Percentiles rank a stretch among this genome's conserved stretches.
phyloP scores from a whole-genome alignment of 2,797 vertebrate species.

The Danionella dracula region DNA sequence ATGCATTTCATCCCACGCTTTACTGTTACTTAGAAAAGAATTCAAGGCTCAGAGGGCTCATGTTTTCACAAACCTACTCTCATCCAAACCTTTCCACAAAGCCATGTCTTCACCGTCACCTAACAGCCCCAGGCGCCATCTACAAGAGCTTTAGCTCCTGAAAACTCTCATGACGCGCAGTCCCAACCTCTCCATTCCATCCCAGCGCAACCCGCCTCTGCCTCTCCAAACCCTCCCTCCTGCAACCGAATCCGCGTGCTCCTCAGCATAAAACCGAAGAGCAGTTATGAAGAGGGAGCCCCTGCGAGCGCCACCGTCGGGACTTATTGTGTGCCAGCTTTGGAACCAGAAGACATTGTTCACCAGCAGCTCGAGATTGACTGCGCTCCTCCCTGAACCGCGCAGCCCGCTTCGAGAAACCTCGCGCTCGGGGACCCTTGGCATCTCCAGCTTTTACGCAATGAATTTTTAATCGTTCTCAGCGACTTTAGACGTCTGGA shows the following conservation, averaged over 20 bases:
- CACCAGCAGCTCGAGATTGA: neutral
- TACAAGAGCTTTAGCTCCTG: neutral
- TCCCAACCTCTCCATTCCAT: conserved; percentile 8
- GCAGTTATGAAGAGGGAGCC: conserved; percentile 29
- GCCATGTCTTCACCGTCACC: neutral
- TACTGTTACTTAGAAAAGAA: too few species aligned
- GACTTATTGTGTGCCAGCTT: conserved; percentile 23
- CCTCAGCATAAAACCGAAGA: conserved; percentile 27
- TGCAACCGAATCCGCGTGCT: conserved; percentile 24
- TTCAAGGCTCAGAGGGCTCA: too few species aligned
- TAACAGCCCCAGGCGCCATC: conserved; percentile 1
- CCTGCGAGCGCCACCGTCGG: conserved; percentile 4
- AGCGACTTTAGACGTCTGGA: neutral
- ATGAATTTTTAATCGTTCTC: neutral
- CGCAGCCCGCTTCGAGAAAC: neutral
- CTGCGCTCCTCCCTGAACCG: neutral
- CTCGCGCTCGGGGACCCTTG: neutral
- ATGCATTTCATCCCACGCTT: too few species aligned
- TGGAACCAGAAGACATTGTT: conserved; percentile 8
- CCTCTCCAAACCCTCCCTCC: conserved; percentile 37
- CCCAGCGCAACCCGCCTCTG: conserved; percentile 15
- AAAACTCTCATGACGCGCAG: conserved; percentile 19
- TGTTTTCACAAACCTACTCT: too few species aligned
- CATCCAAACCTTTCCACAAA: conserved; percentile 2
- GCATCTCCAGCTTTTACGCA: conserved; percentile 19